These are phyloP conservation scores for Spicauda simplicius DNA, from an alignment of 2,888 invertebrate species.

Conservation along the genomic window DNA sequence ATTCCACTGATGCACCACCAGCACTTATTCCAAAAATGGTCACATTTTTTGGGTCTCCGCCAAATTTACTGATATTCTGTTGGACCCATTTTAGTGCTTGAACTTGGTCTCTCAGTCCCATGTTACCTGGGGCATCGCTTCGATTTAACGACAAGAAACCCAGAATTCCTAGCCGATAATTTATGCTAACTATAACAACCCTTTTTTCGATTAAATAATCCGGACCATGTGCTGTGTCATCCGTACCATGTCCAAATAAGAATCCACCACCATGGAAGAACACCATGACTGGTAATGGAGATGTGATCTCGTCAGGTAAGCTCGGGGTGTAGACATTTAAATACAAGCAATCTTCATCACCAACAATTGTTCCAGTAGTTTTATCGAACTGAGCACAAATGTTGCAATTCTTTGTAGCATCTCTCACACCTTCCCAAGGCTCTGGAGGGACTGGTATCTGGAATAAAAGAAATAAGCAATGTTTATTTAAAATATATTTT, in stretches of 20 bases:
- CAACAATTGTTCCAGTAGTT: constrained; percentile 77
- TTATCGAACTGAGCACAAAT: constrained; percentile 87
- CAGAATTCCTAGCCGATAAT: constrained; percentile 75
- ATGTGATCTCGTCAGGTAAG: constrained; percentile 51
- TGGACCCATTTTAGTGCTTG: constrained; percentile 81
- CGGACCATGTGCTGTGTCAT: constrained; percentile 66
- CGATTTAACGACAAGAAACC: constrained; percentile 70
- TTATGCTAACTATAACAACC: constrained; percentile 71
- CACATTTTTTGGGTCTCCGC: constrained; percentile 77
- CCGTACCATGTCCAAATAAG: constrained; percentile 71
- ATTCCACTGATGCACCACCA: constrained; percentile 78
- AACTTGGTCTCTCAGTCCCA: constrained; percentile 82
- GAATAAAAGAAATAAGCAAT: constrained; percentile 39
- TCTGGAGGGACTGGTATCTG: constrained; percentile 69
- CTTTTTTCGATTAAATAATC: constrained; percentile 74
- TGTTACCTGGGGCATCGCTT: constrained; percentile 78
- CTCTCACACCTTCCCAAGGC: constrained; percentile 85
- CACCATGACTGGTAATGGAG: constrained; percentile 72
- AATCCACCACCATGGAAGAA: constrained; percentile 80
- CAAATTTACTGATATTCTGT: constrained; percentile 74
- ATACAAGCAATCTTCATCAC: constrained; percentile 87
- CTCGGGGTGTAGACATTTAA: constrained; percentile 88
- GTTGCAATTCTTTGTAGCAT: constrained; percentile 86
- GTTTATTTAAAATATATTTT: background rate
- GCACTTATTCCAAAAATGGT: constrained; percentile 83